Evolutionary conservation across 1,140 invertebrate genomes (phyloP), one percentile per base, ranked within the genome.

Genomic region (Harpegnathos saltator): DNA sequence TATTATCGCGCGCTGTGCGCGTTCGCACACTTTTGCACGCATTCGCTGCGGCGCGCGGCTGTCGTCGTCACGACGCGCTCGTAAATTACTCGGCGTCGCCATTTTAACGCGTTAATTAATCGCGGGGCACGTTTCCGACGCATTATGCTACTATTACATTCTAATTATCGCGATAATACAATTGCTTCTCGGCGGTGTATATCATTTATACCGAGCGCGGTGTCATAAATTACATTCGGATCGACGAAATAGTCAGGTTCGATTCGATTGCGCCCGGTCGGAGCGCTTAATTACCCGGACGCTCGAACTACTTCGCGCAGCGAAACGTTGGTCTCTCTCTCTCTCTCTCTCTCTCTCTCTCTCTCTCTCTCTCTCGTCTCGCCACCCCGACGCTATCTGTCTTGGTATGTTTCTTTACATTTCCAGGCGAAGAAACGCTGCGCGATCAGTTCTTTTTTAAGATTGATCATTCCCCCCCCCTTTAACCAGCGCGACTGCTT

Each of bases 31-130:
- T 78, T 75, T 78, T 68, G 66, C 15, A 52, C 29, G 11, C 9
- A 33, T 9, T 52, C 9, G 22, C 15, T 63, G 14, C 62, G n/a
- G n/a, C 63, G 48, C 15, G 44, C 29, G 50, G 56, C 56, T 22
- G 65, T 54, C 22, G 56, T n/a, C n/a, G n/a, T n/a, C 12, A 24
- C 22, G 50, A 15, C 17, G 1, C 22, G 17, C 29, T 44, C 63
- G 62, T 78, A 68, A 78, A 78, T 69, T 78, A 78, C 68, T 78
- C 19, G 19, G 2, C 62, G 24, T 78, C 38, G 33, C 29, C 22
- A 78, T 78, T 78, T 78, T 78, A 78, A 78, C 63, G 22, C 63
- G 69, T 78, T 56, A 78, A 78, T 78, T 78, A 78, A 78, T 78
- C 50, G 48, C 26, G 63, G 69, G 29, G 50, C 68, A 78, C 29